Base-by-base conservation (phyloP, 64 coral and sea anemone species). In the Astreopora myriophthalma region DNA sequence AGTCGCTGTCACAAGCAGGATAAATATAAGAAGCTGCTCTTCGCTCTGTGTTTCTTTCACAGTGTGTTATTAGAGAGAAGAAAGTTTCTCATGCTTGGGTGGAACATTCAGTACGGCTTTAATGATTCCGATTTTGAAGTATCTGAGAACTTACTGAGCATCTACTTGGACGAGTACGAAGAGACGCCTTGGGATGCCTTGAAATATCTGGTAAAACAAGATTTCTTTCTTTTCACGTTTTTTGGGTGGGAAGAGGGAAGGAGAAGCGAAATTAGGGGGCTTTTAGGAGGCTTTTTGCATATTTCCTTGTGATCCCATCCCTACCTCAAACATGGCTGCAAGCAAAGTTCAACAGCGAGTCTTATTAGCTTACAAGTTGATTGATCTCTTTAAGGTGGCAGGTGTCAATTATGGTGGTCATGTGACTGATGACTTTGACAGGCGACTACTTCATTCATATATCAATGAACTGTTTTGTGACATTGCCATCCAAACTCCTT, bases 71-170 rank as follows among this genome's bases (percentile, higher is more conserved):
- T 99, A 16, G 97, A 99, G 76, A 86, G 97, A 44, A 74, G 94
- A 17, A 99, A 99, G 58, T 99, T 99, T 79, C 90, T 99, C 5
- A 99, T 99, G 97, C 79, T 99, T 22, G 97, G 97, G 2, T 99
- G 97, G 97, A 99, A 99, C 35, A 99, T 99, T 44, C 69, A 84
- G 46, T 99, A 99, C 51, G 97, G 97, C 14, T 99, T 99, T 49
- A 99, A 99, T 38, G 97, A 99, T 48, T 99, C 97, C 3, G 97
- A 99, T 71, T 99, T 99, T 76, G 97, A 99, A 88, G 97, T 99
- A 36, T 99, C 97, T 62, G 97, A 99, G 71, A 99, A 99, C 73
- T 88, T 99, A 27, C 64, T 99, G 66, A 95, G 97, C 19, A 99
- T 99, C 57, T 99, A 99, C 58, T 61, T 99, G 88, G 97, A 99